Conservation (phyloP, 2,888 invertebrate genomes). For the Zele albiditarsus region DNA sequence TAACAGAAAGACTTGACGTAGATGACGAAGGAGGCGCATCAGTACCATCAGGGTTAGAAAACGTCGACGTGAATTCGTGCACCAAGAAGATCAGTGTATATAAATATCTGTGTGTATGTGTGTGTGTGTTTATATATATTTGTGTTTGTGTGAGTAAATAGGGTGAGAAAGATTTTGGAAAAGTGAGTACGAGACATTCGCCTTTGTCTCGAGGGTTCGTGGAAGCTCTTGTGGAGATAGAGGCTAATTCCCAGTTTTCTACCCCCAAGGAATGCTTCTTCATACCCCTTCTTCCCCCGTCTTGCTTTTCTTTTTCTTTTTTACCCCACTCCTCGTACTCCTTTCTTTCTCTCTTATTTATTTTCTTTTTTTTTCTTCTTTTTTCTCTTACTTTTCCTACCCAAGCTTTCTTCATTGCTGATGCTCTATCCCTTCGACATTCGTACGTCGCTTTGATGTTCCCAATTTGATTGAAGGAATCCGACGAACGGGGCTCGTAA, state of each 20-base stretch:
- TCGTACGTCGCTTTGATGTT: slow-evolving; percentile 71
- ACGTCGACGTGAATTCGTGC: background rate
- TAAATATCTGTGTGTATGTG: background rate
- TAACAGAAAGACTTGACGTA: slow-evolving; percentile 37
- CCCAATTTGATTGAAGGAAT: slow-evolving; percentile 73
- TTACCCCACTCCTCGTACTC: too few relatives aligned
- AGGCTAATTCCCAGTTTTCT: slow-evolving; percentile 70
- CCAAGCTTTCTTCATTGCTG: slow-evolving; percentile 26
- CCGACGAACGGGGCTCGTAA: slow-evolving; percentile 66
- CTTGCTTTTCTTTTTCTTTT: slow-evolving; percentile 10
- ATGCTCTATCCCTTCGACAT: slow-evolving; percentile 41
- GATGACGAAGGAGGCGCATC: slow-evolving; percentile 43
- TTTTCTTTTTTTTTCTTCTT: slow-evolving; percentile 18
- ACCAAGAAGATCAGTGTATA: slow-evolving; percentile 16
- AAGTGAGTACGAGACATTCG: slow-evolving; percentile 41
- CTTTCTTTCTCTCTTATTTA: slow-evolving; percentile 18
- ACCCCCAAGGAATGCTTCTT: slow-evolving; percentile 63
- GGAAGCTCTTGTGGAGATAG: slow-evolving; percentile 65
- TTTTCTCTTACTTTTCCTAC: slow-evolving; percentile 9
- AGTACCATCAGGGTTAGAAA: background rate
- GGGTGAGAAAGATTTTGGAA: slow-evolving; percentile 26
- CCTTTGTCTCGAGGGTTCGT: slow-evolving; percentile 70
- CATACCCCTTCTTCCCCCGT: slow-evolving; percentile 47
- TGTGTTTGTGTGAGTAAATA: background rate
- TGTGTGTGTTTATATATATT: background rate